Base-by-base conservation (phyloP, 2,888 invertebrate genomes). In the Megastigmus dorsalis region DNA sequence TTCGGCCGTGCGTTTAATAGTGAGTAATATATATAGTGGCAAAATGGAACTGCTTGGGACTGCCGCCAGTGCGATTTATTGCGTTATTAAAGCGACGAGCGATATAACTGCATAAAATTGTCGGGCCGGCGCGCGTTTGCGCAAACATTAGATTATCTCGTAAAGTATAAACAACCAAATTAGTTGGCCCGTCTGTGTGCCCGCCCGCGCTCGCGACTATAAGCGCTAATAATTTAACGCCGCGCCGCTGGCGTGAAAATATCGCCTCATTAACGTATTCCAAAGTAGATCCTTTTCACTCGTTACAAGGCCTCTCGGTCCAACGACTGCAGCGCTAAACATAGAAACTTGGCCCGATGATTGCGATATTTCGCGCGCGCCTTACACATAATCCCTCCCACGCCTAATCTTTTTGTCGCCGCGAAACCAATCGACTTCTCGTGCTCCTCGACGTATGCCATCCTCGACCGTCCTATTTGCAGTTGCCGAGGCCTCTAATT, bases 51-150 rank as follows among this genome's bases (percentile, higher is more conserved):
- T 43, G 18, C 55, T 52, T 41, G 10, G n/a, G 50, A n/a, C n/a
- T n/a, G n/a, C n/a, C n/a, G n/a, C n/a, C n/a, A n/a, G n/a, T n/a
- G n/a, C n/a, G 48, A 75, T 70, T 75, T 75, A 71, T 71, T 62
- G 57, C 38, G 67, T 71, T 67, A 71, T 71, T 71, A 71, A 71
- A 60, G 59, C 48, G 55, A n/a, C n/a, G n/a, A n/a, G n/a, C n/a
- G n/a, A n/a, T 50, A 65, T 71, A 71, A 75, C 66, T 71, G 67
- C 62, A 60, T 70, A 66, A 54, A 75, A 75, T 75, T 60, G 54
- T 41, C 5, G 9, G 5, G 60, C 5, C 13, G 5, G 60, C 36
- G 15, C 63, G 20, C 52, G 52, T 74, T 74, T 59, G n/a, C 65
- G 41, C 54, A 74, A 74, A 60, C 62, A 57, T 74, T 36, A 59